Conservation (phyloP, 2,797 vertebrate genomes). For the Carduelis carduelis region DNA sequence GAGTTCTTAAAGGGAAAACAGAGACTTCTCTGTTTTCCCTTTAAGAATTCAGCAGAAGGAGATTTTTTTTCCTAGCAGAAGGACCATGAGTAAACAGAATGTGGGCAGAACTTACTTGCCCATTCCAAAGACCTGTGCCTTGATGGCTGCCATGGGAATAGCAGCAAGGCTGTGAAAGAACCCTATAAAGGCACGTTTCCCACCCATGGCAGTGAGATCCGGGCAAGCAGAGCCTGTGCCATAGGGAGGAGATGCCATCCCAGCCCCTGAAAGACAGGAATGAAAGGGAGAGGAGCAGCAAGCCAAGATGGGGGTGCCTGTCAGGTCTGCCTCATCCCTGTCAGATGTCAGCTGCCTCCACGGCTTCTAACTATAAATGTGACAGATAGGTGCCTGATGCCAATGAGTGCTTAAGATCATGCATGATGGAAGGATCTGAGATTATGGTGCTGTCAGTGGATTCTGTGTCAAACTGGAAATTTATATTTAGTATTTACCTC, state of each 20-base stretch:
- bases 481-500: constrained; percentile 62
- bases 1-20: neutral
- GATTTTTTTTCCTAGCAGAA: too few species aligned
- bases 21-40: too few species aligned
- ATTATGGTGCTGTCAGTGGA: constrained; percentile 55
- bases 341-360: constrained; percentile 68
- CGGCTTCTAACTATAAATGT: constrained; percentile 64
- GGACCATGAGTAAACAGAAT: neutral
- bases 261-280: constrained; percentile 19
- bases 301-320: constrained; percentile 49
- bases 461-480: constrained; percentile 38
- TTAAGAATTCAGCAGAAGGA: too few species aligned
- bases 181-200: neutral
- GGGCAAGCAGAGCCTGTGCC: neutral
- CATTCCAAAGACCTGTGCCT: neutral
- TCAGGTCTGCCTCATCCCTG: constrained; percentile 60
- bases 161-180: neutral
- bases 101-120: neutral
- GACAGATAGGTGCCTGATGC: constrained; percentile 58
- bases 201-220: neutral
- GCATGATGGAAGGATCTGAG: constrained; percentile 50
- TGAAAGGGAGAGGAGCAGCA: neutral
- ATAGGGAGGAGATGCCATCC: neutral
- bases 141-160: neutral
- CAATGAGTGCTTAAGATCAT: constrained; percentile 43